These are phyloP conservation scores for Stercorarius parasiticus DNA, from an alignment of 2,113 vertebrate species.

Conservation along the genomic window DNA sequence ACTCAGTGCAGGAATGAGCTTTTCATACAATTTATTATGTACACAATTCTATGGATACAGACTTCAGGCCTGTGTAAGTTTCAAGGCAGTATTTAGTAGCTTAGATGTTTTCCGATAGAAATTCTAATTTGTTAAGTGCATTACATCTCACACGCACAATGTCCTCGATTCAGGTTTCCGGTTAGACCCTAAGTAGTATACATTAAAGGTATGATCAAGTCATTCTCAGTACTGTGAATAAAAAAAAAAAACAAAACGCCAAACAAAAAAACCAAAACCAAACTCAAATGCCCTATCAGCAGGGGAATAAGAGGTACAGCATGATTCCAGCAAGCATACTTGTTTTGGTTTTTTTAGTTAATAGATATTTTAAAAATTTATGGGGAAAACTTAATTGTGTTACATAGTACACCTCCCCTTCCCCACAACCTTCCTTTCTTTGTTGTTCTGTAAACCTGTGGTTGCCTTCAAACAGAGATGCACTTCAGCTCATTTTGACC, in stretches of 20 bases:
- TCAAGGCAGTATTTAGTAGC: neutral
- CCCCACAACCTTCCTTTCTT: neutral
- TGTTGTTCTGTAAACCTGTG: neutral
- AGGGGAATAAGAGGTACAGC: neutral
- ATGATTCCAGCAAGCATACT: neutral
- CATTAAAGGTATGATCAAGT: neutral
- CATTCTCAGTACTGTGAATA: neutral
- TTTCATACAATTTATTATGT: neutral
- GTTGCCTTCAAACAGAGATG: neutral
- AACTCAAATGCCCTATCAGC: neutral
- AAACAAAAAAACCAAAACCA: neutral
- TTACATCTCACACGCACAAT: neutral
- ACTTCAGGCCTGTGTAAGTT: neutral
- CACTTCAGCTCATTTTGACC: neutral
- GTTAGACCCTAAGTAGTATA: neutral
- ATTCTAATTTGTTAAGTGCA: neutral
- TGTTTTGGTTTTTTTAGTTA: neutral
- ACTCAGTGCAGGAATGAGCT: neutral
- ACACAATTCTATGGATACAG: neutral
- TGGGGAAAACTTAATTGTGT: accelerated
- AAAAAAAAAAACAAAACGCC: neutral
- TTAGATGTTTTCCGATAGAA: neutral
- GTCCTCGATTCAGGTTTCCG: neutral
- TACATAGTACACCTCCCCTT: neutral
- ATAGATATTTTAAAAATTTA: neutral